A percentile compares a stretch with the other conserved stretches of the same genome.
These are phyloP conservation scores for Synergus umbraculus DNA, from an alignment of 2,888 invertebrate species.

Conservation along the genomic window DNA sequence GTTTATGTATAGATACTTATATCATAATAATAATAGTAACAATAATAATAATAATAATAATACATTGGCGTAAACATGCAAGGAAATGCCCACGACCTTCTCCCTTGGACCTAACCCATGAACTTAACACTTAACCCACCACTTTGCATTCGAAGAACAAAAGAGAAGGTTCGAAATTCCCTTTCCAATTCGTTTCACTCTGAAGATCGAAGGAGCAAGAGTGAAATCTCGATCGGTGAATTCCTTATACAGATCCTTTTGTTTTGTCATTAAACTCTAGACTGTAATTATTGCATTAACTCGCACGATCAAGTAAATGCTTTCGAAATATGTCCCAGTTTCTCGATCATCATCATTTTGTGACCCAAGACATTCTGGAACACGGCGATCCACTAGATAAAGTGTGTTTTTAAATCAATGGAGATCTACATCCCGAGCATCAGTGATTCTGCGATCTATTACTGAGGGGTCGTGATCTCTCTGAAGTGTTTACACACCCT, in stretches of 20 bases:
- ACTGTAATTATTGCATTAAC: not conserved
- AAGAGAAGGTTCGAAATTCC: not conserved
- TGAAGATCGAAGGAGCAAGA: not conserved
- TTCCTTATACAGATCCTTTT: not conserved
- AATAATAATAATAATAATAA: slow-evolving; percentile 45
- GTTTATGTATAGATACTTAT: slow-evolving; percentile 28
- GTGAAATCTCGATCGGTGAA: not conserved
- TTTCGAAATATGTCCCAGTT: slow-evolving; percentile 48
- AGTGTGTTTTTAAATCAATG: slow-evolving; percentile 15
- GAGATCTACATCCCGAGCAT: slow-evolving; percentile 17
- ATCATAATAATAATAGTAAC: slow-evolving; percentile 41
- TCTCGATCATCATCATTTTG: slow-evolving; percentile 39
- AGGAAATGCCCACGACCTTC: slow-evolving; percentile 47
- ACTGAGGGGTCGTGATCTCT: not conserved
- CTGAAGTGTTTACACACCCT: not conserved
- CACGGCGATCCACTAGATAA: slow-evolving; percentile 50
- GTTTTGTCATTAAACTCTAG: not conserved
- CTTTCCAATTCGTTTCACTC: not conserved
- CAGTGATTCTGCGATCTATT: slow-evolving; percentile 9
- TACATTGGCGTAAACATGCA: slow-evolving; percentile 33
- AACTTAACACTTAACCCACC: not conserved
- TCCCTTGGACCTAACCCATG: slow-evolving; percentile 31
- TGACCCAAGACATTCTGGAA: slow-evolving; percentile 50
- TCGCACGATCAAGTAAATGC: not conserved
- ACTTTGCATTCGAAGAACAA: not conserved